Percentiles rank a stretch among this genome's conserved stretches.
Evolutionary conservation across 2,888 invertebrate genomes (phyloP).

Genomic region (Pristionchus mayeri): DNA sequence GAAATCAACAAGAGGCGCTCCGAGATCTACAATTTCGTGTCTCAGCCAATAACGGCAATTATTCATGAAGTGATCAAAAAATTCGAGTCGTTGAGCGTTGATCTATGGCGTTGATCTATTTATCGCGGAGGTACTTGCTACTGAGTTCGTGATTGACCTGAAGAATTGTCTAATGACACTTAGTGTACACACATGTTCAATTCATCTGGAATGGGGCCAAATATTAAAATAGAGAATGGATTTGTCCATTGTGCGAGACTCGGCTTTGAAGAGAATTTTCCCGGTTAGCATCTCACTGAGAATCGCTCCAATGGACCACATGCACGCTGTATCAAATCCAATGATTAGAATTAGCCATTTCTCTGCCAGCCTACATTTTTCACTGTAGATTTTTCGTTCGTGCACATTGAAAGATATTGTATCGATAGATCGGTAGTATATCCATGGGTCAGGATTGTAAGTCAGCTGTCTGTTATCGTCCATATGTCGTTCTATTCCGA

Average conservation of each 20-base stretch:
- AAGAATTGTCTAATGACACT: no score
- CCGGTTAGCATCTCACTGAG: slow-evolving; percentile 6
- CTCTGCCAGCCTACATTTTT: not conserved
- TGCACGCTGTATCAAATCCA: not conserved
- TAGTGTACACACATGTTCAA: no score
- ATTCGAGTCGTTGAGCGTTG: no score
- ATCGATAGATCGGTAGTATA: not conserved
- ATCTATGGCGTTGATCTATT: no score
- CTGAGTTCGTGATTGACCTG: no score
- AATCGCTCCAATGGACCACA: slow-evolving; percentile 7
- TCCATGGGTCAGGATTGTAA: not conserved
- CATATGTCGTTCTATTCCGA: not conserved
- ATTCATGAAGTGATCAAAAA: no score
- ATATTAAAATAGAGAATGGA: not conserved
- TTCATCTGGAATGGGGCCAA: not conserved
- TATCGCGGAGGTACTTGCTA: no score
- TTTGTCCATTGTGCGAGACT: not conserved
- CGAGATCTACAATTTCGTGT: no score
- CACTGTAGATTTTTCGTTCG: not conserved
- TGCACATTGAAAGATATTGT: not conserved
- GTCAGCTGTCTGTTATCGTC: no score
- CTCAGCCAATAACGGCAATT: no score
- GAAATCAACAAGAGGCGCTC: no score
- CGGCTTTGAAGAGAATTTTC: not conserved
- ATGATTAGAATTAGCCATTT: no score